phyloP scores from a whole-genome alignment of 1,140 invertebrate genomes.

The Ceratosolen solmsi region DNA sequence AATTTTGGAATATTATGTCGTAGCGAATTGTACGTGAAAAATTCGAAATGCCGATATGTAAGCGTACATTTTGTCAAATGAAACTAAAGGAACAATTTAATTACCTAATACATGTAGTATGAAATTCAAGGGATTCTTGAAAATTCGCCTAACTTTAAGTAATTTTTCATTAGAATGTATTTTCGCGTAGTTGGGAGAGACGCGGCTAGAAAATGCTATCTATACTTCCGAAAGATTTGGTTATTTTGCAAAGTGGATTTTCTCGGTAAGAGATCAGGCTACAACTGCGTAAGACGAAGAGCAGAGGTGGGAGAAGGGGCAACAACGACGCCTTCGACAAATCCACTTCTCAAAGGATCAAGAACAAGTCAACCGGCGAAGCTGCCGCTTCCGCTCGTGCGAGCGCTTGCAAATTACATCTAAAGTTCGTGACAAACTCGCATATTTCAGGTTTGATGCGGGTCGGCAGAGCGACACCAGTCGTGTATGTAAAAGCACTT shows the following conservation, averaged over 20 bases:
- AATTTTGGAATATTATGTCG: too few relatives aligned
- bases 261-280: slow-evolving; percentile 26
- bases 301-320: background rate
- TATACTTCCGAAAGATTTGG: slow-evolving; percentile 13
- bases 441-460: slow-evolving; percentile 54
- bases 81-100: too few relatives aligned
- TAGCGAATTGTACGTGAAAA: too few relatives aligned
- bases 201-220: background rate
- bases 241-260: slow-evolving; percentile 44
- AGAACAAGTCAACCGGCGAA: slow-evolving; percentile 44
- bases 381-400: slow-evolving; percentile 25
- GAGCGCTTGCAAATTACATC: slow-evolving; percentile 58
- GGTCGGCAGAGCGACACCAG: background rate
- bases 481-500: slow-evolving; percentile 10
- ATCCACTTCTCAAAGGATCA: slow-evolving; percentile 59
- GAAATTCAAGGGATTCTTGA: too few relatives aligned
- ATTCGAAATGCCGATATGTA: too few relatives aligned
- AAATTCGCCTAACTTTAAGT: too few relatives aligned
- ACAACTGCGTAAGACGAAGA: background rate
- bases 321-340: slow-evolving; percentile 55
- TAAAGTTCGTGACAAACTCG: slow-evolving; percentile 56
- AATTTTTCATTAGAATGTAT: too few relatives aligned
- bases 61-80: too few relatives aligned
- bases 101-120: too few relatives aligned
- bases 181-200: too few relatives aligned